Conservation (phyloP, 2,113 vertebrate species). For the Cinclus cinclus region DNA sequence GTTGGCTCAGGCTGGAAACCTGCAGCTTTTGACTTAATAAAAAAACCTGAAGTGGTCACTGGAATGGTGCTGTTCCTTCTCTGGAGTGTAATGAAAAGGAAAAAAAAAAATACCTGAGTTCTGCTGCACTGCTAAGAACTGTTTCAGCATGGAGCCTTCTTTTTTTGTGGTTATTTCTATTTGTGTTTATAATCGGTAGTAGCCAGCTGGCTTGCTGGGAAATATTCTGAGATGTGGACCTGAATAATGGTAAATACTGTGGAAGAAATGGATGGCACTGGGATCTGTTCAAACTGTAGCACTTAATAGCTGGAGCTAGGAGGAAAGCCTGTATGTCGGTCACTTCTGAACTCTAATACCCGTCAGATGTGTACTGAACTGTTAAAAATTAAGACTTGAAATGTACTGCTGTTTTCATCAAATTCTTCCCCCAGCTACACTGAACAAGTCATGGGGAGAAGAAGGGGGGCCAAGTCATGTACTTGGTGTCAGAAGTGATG, state of each 20-base stretch:
- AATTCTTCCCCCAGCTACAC: neutral
- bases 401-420: neutral
- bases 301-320: neutral
- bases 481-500: neutral
- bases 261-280: neutral
- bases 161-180: neutral
- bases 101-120: neutral
- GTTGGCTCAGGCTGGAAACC: neutral
- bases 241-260: neutral
- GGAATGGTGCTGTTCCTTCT: neutral
- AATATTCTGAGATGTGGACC: neutral
- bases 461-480: neutral
- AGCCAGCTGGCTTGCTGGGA: neutral
- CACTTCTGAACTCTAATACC: neutral
- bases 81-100: neutral
- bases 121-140: neutral
- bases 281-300: neutral
- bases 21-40: neutral
- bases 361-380: neutral
- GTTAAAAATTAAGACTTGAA: slow-evolving; percentile 16
- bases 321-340: neutral
- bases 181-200: neutral
- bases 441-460: neutral
- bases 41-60: neutral
- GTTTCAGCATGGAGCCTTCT: neutral